Evolutionary conservation across 2,888 invertebrate genomes (phyloP).

Genomic region (Panorpa germanica): DNA sequence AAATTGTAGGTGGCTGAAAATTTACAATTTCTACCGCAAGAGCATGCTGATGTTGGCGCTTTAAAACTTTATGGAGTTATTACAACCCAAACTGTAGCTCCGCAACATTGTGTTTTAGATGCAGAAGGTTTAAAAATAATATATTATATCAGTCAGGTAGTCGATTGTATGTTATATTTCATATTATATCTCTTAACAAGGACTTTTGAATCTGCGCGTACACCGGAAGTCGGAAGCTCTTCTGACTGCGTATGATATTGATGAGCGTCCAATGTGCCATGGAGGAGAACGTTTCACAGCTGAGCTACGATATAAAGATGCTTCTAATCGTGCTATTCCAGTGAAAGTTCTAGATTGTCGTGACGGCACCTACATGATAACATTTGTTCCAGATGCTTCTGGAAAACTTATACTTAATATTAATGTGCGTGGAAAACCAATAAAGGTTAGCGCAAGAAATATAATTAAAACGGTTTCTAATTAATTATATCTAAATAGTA

Average conservation of each 20-base stretch:
- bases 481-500: not conserved
- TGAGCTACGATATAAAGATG: slow-evolving; percentile 31
- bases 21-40: slow-evolving; percentile 32
- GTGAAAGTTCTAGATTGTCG: slow-evolving; percentile 36
- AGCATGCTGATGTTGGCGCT: slow-evolving; percentile 25
- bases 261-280: slow-evolving; percentile 41
- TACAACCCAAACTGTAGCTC: slow-evolving; percentile 42
- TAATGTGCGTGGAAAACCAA: slow-evolving; percentile 39
- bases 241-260: slow-evolving; percentile 39
- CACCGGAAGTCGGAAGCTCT: slow-evolving; percentile 38
- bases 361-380: slow-evolving; percentile 42
- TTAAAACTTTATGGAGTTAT: slow-evolving; percentile 33
- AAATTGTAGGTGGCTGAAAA: slow-evolving; percentile 23
- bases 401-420: slow-evolving; percentile 41
- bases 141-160: slow-evolving; percentile 1
- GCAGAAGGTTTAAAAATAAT: slow-evolving; percentile 29
- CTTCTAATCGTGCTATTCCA: slow-evolving; percentile 22
- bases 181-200: too few relatives aligned
- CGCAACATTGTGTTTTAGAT: slow-evolving; percentile 34
- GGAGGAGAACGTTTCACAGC: slow-evolving; percentile 43
- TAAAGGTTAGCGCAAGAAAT: slow-evolving; percentile 30
- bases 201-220: slow-evolving; percentile 37
- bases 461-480: slow-evolving; percentile 1
- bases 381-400: slow-evolving; percentile 39
- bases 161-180: slow-evolving; percentile 2